Base-by-base conservation (phyloP, 1,140 invertebrate genomes). In the Holotrichia oblita region DNA sequence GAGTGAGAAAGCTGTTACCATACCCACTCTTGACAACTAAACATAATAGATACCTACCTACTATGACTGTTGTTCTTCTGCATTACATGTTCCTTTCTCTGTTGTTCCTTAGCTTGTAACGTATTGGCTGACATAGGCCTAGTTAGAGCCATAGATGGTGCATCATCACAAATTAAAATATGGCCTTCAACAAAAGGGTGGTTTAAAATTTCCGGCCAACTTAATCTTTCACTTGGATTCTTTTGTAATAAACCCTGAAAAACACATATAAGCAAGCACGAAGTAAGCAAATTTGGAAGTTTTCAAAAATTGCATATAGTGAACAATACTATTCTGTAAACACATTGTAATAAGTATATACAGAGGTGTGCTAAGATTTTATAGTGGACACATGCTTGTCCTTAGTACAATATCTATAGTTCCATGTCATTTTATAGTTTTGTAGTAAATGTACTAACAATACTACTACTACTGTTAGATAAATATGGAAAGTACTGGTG, bases 131-230 rank as follows among this genome's bases (percentile, higher is more conserved):
- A 91, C 76, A 94, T 86, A 0, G 94, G 93, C 84, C 92, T 90
- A 0, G 95, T 96, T 55, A 93, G 91, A 1, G 93, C 90, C 77
- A 91, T 92, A 40, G 90, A 87, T 10, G 80, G 79, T 8, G 80
- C 76, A 76, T 90, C 88, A 64, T 90, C 89, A 40, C 92, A 84
- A 48, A 92, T 92, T 17, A 91, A 85, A 6, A 96, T 88, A 81
- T 92, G 91, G 27, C 92, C 92, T 77, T 92, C 89, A 0, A 97
- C 91, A 89, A 97, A 98, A 0, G 94, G 93, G 89, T 98, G 96
- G 76, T 93, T 89, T 7, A 96, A 87, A 64, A 98, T 91, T 81
- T 94, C 91, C 6, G 94, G 94, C 97, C 97, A 98, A 7, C 93
- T 92, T 81, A 98, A 88, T 78, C 97, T 90, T 84, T 93, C 91